Evolutionary conservation across 2,113 vertebrate genomes (phyloP), one percentile per base, ranked within the genome.

Genomic region (Heterotis niloticus): DNA sequence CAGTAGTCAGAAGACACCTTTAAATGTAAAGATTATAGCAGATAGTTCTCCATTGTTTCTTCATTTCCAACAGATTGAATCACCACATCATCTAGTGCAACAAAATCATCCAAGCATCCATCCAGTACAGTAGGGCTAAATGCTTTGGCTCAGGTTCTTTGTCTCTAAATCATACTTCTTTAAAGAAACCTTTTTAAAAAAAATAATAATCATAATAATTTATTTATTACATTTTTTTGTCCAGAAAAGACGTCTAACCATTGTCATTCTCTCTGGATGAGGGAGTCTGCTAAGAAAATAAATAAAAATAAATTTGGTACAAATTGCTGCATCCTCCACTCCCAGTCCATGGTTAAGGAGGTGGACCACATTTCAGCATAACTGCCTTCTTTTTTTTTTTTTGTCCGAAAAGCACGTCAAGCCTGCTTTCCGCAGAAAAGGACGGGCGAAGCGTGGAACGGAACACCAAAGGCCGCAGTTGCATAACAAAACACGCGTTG

Each of bases 261-360:
- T 44, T 44, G 34, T 7, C 34, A 44, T 44, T 44, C 34, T 44
- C 7, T 44, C 34, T 44, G 34, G 34, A 34, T 23, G 59, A 60
- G 72, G 72, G 72, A 54, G 72, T 62, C 26, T 60, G 23, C 59
- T 75, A 29, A 60, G 54, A 64, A 64, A 26, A 29, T 59, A 71
- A 69, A 70, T 57, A 78, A 78, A 78, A 69, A 34, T 67, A 62
- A 57, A 70, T 51, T 29, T 0, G 66, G 52, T n/a, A 59, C 23
- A 29, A 69, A 60, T 7, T 68, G 28, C 66, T 54, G 77, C 54
- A 62, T 71, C 77, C 52, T 70, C 77, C 77, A 59, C 77, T 70
- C 67, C 77, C 77, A 69, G 65, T 59, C 70, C n/a, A 26, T 70
- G 77, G 28, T 78, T 51, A 29, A n/a, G 29, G 56, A n/a, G 52